Evolutionary conservation across 2,113 vertebrate species (phyloP), one percentile per base, ranked within the genome.

Genomic region (Pseudopodoces humilis): DNA sequence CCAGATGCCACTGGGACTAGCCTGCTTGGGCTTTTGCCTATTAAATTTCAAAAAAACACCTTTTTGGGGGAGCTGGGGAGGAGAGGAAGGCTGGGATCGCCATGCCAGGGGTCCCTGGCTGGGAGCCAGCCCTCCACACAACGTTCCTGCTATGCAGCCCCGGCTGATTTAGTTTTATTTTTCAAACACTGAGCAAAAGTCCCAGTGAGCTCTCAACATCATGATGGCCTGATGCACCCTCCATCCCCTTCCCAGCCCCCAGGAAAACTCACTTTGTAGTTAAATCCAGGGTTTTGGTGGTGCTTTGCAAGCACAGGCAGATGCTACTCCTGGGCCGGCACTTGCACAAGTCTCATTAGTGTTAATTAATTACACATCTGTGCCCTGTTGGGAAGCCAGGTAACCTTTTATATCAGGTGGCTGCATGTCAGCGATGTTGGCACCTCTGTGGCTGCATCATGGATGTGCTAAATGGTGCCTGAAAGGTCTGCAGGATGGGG

Each of bases 31-130:
- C 52, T 92, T 87, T 76, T 72, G 58, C 65, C 55, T 95, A 77
- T 92, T 90, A 81, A 62, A 92, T 94, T 91, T 94, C 86, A 91
- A 60, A 81, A 88, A 65, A 14, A 2, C 55, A 71, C 62, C 33
- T 72, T 76, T 79, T 58, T 24, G 0, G 2, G 35, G 44, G 53
- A 23, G 46, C 0, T 9, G 35, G 10, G 20, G 33, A 33, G n/a
- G 23, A 52, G 30, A 86, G 76, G 76, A 72, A 67, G 72, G 88
- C 67, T 91, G 65, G 47, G 81, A 69, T 76, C 1, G 0, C 78
- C 33, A 16, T 90, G 94, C 92, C 86, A 93, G 92, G 95, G 90
- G 86, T 81, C 69, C 81, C 56, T 86, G 91, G 88, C 86, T 53
- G 56, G 53, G 37, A 78, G 60, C 88, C 94, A 94, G 67, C 58